Evolutionary conservation across 2,797 vertebrate species (phyloP), one percentile per base, ranked within the genome.

Genomic region (Falco peregrinus): DNA sequence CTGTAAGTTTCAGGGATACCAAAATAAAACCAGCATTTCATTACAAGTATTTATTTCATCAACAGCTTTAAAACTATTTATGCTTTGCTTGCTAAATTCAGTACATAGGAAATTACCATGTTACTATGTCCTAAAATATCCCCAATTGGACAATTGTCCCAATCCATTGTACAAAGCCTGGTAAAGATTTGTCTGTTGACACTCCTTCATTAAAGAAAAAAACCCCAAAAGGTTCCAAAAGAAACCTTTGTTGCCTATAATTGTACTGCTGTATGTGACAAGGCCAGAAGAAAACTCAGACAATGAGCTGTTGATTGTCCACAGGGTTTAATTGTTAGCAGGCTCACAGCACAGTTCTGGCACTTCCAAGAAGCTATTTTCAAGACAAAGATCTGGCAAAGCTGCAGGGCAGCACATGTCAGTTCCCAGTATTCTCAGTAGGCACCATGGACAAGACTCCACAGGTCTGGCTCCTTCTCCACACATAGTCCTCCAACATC

Each of bases 351-450:
- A 68, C 56, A 77, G 69, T 14, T 54, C 74, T 53, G 57, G 51
- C 51, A n/a, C 48, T 69, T 50, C 57, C 61, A 93, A 70, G n/a
- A 59, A 74, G 51, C 33, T 74, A 21, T 74, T 89, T 84, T 48
- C 60, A 53, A 70, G 61, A 81, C 48, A 84, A 75, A 78, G 51
- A 57, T 45, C 75, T 69, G 61, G 78, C 74, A 84, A 56, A 76
- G 17, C 4, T 51, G 16, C 0, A 0, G 29, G 25, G 41, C 5
- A 77, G n/a, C 14, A 59, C 14, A 45, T 3, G 11, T 33, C 39
- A 81, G 29, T 41, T 77, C 16, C 64, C 81, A 70, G 48, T 56
- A 73, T 25, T 87, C 60, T 47, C 63, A 59, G 31, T 4, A 65
- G 53, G 75, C 31, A 57, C 61, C 61, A 48, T 5, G 21, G 51